Evolutionary conservation across 2,113 vertebrate species (phyloP), one percentile per base, ranked within the genome.

Genomic region (Sturnira hondurensis): DNA sequence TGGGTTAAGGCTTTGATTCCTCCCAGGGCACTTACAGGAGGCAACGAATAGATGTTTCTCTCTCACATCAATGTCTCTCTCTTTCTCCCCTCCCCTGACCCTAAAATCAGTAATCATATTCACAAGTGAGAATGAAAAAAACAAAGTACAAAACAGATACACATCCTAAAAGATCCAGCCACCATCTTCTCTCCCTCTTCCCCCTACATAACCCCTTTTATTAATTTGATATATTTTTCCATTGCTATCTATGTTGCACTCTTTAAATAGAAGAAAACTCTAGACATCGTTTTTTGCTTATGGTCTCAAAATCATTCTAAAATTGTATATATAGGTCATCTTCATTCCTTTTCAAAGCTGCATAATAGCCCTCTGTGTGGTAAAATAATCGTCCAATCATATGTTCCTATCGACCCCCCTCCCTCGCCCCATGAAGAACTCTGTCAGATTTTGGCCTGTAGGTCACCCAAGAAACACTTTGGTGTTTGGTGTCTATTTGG

Each of bases 241-340:
- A 77, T 15, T 93, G 26, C 8, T 68, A 36, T 36, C 19, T 76
- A 85, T 56, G 41, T 50, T 67, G n/a, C 1, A 89, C 19, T 94
- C n/a, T 93, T 89, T 38, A 85, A 93, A 89, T 5, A 58, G 2
- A 96, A 70, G 26, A 77, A 94, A 94, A 92, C 28, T 45, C 3
- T 74, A 68, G 14, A 80, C 9, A 70, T 8, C 41, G 4, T 12
- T 95, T 33, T 54, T 88, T 71, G 41, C 2, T 78, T 86, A 63
- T n/a, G 50, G 41, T 56, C 13, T 86, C 28, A 68, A 68, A 82
- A 95, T 89, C 45, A 92, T 52, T 86, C 43, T 65, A 78, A 95
- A 81, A 26, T 65, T 93, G 17, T 54, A 76, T 13, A 36, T 0
- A 56, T 7, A 86, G 13, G 77, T 36, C 22, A 38, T 36, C 61